Evolutionary conservation across 1,140 invertebrate species (phyloP), one percentile per base, ranked within the genome.

Genomic region (Drosophila paulistorum): DNA sequence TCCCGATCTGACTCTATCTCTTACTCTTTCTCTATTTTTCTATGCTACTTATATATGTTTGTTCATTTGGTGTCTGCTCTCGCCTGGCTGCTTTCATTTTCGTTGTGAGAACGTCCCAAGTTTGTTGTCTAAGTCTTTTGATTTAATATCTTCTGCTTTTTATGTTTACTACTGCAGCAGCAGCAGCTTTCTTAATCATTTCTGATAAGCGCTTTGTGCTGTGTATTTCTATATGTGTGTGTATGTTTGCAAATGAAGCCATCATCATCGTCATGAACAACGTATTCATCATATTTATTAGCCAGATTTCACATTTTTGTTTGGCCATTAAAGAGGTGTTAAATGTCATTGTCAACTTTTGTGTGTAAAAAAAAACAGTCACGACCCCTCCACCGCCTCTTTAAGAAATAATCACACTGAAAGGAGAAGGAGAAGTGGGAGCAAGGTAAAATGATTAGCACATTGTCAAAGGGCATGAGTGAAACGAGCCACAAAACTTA

Each of bases 51-150:
- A 73, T 79, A 55, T 64, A 54, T 68, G 54, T 69, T 67, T 59
- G 57, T 59, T 74, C 67, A 60, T 67, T 67, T 37, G 42, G 54
- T 55, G 23, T 59, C 60, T 63, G 30, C 20, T 23, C 39, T 58
- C 33, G 37, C 7, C 71, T 71, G 58, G 58, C 67, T 73, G 82
- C 83, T 87, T 87, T 87, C 79, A 78, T 74, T 87, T 86, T 87
- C 84, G 70, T 80, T 80, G 66, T 89, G 83, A 87, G 84, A 87
- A 87, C 80, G 73, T 63, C 80, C 55, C 65, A 74, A 41, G 84
- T 89, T 89, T 60, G 83, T 77, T 69, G 76, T 65, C 37, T 83
- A 65, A 79, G 83, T 87, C 77, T 87, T 89, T 87, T 69, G 77
- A 83, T 73, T 85, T 70, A 65, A 65, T 57, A 62, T 76, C 26